Conservation (phyloP, 2,797 vertebrate species). For the Enteromius thamalakanensis region DNA sequence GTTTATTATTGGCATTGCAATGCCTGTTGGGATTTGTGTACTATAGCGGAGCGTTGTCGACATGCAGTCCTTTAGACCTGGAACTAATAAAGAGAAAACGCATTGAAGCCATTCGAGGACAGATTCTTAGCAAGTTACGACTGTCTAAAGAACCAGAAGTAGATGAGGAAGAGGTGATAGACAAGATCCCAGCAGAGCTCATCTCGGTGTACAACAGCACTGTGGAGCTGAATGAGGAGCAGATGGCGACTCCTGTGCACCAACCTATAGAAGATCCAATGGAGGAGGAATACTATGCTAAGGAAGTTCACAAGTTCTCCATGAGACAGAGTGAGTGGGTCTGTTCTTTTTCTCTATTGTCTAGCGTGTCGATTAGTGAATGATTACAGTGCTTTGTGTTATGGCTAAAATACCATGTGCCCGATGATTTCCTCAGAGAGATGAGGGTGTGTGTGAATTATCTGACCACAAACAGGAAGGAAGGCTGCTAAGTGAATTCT, state of each 20-base stretch:
- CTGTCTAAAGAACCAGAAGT: slow-evolving; percentile 73
- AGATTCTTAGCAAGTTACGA: slow-evolving; percentile 82
- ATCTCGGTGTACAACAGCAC: slow-evolving; percentile 82
- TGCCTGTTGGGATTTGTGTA: slow-evolving; percentile 63
- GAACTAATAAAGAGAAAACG: slow-evolving; percentile 78
- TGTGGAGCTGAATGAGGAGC: slow-evolving; percentile 71
- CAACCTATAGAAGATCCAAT: slow-evolving; percentile 48
- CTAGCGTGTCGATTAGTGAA: background rate
- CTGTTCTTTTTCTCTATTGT: background rate
- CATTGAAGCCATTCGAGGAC: slow-evolving; percentile 84
- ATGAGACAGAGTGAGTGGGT: slow-evolving; percentile 55
- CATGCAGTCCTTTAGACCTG: slow-evolving; percentile 81
- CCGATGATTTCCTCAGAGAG: slow-evolving; percentile 19
- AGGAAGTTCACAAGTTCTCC: slow-evolving; percentile 78
- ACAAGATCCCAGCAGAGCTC: slow-evolving; percentile 70
- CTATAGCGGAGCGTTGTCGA: slow-evolving; percentile 69
- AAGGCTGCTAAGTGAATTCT: slow-evolving; percentile 41
- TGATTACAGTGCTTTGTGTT: background rate
- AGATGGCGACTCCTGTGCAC: slow-evolving; percentile 29
- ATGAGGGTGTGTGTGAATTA: slow-evolving; percentile 44
- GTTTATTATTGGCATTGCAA: slow-evolving; percentile 63
- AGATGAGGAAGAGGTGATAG: slow-evolving; percentile 38
- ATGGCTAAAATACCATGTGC: background rate
- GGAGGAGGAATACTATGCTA: slow-evolving; percentile 79
- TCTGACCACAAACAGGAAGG: slow-evolving; percentile 59